A percentile compares a stretch with the other conserved stretches of the same genome.
These are phyloP conservation scores for Cottoperca gobio DNA, from an alignment of 2,797 vertebrate species.

Conservation along the genomic window DNA sequence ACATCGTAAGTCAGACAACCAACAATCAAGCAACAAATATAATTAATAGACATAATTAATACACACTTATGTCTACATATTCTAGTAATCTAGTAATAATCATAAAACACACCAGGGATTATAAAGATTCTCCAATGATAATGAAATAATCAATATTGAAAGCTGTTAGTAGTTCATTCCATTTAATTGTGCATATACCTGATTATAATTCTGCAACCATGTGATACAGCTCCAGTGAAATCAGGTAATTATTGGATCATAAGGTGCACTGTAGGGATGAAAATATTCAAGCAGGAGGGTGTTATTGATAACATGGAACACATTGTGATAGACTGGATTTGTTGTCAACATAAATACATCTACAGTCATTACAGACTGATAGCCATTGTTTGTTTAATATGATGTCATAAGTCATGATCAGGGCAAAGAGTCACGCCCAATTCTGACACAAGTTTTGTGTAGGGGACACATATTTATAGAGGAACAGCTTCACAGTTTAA, in stretches of 20 bases:
- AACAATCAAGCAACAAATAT: not conserved
- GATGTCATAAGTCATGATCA: conserved; percentile 39
- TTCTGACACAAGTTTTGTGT: conserved; percentile 1
- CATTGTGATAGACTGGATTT: conserved; percentile 7
- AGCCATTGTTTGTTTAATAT: conserved; percentile 31
- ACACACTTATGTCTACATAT: not conserved
- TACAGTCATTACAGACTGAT: conserved; percentile 12
- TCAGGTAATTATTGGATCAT: not conserved
- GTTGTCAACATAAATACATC: not conserved
- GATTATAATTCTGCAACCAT: not conserved
- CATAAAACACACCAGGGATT: not conserved
- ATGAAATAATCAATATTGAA: not conserved
- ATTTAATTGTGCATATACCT: not conserved
- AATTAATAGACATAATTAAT: not conserved
- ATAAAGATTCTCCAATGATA: not conserved
- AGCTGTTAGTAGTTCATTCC: not conserved
- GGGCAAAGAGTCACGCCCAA: conserved; percentile 9
- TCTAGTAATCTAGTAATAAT: not conserved
- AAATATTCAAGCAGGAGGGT: not conserved
- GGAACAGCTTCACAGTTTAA: not conserved
- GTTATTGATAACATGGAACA: not conserved
- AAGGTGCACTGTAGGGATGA: not conserved
- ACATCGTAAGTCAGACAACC: not conserved
- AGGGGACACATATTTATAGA: not conserved
- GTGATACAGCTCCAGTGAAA: not conserved